Evolutionary conservation across 2,113 vertebrate genomes (phyloP), one percentile per base, ranked within the genome.

Genomic region (Otis tarda): DNA sequence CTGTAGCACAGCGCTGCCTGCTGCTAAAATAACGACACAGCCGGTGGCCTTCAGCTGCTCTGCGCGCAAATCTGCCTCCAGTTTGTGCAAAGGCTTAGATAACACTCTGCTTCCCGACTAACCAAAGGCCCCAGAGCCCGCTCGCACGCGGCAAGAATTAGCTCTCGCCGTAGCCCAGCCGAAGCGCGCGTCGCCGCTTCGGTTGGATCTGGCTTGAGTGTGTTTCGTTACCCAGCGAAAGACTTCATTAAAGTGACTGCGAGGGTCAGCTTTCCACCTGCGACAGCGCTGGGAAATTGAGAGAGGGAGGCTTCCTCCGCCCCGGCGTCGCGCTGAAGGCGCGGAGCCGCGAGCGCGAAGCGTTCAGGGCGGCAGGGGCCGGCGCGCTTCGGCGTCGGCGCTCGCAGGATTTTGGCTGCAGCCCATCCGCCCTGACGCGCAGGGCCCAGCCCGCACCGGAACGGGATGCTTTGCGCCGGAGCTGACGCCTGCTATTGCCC

Each of bases 1-100:
- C 89, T 83, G 96, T 91, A 93, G 96, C 93, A 95, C 95, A 97
- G 97, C 97, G 96, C 95, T 95, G 93, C 95, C 94, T 97, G 87
- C 79, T 96, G 96, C 95, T 97, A 97, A 96, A 95, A 94, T 21
- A 75, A 89, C 28, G 80, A 78, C 94, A 96, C 97, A 97, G 97
- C 91, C 21, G 12, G 93, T 28, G 82, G 88, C 78, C 93, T 83
- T 80, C 61, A 69, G 95, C 91, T 37, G 91, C 87, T 95, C 50
- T 0, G 0, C 0, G 2, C 6, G 30, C 82, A 77, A 91, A 93
- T 35, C 60, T n/a, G 78, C 37, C 86, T 74, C 76, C 2, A 9
- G 43, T 80, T 18, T 79, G 77, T 86, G 90, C 82, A 71, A 41
- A 83, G 39, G 59, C 70, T 89, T 56, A 9, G 77, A 91, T 79